Evolutionary conservation across 2,888 invertebrate genomes (phyloP), one percentile per base, ranked within the genome.

Genomic region (Colletes collaris): DNA sequence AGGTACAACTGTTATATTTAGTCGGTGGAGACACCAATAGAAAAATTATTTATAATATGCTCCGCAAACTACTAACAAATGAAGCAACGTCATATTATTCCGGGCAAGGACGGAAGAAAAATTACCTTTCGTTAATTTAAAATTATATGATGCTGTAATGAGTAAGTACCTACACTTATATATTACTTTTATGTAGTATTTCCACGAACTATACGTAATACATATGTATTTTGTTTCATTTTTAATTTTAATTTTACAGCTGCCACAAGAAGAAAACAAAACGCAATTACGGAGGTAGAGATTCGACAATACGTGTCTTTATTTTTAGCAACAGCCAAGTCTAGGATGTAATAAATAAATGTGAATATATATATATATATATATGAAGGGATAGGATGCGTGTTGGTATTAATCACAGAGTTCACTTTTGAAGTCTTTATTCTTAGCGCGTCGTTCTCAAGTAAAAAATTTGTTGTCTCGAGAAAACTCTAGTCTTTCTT

Each of bases 91-190:
- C 53, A 16, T 6, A 4, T 27, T 75, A 60, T 64, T 75, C 64
- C 13, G 75, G 64, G 11, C 75, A 69, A 50, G 75, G 68, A n/a
- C 44, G 53, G n/a, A 75, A 69, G 58, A 58, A 68, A 74, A 58
- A 58, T 68, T 74, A 65, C 46, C 74, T 0, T 63, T 74, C 1
- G 27, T 68, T n/a, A 37, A 68, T 27, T 68, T 68, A 50, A 74
- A 63, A 63, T 27, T 74, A 35, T 74, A 74, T 56, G 52, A 58
- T 67, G 74, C 68, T 44, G 52, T 68, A 62, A 68, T n/a, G 62
- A 62, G 68, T 74, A 62, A 74, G 67, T 56, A 74, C 35, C 52
- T 46, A 67, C 13, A 8, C n/a, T 62, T 58, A 40, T 64, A 70
- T 40, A 55, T 55, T 10, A 55, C 55, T 55, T 27, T 55, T 16